phyloP scores from a whole-genome alignment of 2,888 invertebrate genomes.

The Drosophila neonasuta region DNA sequence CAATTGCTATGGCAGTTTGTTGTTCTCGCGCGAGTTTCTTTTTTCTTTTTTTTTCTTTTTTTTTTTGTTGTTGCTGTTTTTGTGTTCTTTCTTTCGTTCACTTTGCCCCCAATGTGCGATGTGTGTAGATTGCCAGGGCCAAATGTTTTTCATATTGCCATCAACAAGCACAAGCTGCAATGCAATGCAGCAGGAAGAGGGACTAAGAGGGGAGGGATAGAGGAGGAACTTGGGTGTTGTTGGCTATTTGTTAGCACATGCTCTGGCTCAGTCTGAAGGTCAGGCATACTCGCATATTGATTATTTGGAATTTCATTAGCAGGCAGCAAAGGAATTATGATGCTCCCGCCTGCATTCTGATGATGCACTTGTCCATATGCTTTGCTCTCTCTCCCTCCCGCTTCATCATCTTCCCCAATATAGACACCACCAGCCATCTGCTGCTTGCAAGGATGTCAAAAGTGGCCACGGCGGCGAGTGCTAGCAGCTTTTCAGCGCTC shows the following conservation, averaged over 20 bases:
- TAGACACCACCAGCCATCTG: constrained; percentile 43
- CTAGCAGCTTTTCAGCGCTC: constrained; percentile 19
- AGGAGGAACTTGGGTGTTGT: neutral
- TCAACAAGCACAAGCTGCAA: constrained; percentile 20
- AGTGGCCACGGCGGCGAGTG: constrained; percentile 15
- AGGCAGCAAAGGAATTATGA: constrained; percentile 47
- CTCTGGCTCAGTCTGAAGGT: constrained; percentile 27
- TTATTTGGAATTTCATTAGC: constrained; percentile 59
- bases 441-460: constrained; percentile 47
- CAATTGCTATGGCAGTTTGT: constrained; percentile 28
- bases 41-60: neutral
- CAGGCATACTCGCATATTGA: constrained; percentile 54
- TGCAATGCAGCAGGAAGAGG: neutral
- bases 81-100: neutral
- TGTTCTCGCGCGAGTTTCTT: constrained; percentile 16
- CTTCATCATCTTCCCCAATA: neutral
- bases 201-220: neutral
- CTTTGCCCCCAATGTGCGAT: neutral
- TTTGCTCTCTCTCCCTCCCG: constrained; percentile 1
- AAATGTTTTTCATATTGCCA: constrained; percentile 38
- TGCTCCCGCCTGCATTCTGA: constrained; percentile 50
- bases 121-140: constrained; percentile 22
- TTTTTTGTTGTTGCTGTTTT: neutral
- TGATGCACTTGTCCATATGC: constrained; percentile 67
- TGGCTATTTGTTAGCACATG: constrained; percentile 21